These are phyloP conservation scores for Platycheirus albimanus DNA, from an alignment of 2,888 invertebrate species.

Conservation along the genomic window DNA sequence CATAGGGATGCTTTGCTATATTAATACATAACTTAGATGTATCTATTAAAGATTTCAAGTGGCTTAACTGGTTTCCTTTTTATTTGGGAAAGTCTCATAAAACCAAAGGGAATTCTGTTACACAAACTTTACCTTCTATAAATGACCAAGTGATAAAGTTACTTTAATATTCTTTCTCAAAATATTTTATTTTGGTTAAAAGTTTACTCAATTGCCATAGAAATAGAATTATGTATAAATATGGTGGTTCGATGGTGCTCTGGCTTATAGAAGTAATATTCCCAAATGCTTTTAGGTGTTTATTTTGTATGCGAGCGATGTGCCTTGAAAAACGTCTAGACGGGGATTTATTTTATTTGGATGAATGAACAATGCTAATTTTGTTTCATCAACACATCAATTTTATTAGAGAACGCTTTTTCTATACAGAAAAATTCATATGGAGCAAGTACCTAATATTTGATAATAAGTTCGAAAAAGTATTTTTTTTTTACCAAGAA, in stretches of 20 bases:
- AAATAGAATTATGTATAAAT: constrained; percentile 33
- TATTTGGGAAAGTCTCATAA: constrained; percentile 48
- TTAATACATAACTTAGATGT: background rate
- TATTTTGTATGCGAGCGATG: constrained; percentile 16
- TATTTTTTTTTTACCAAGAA: too few relatives aligned
- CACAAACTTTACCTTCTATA: constrained; percentile 50
- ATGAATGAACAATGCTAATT: constrained; percentile 46
- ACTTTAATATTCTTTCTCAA: constrained; percentile 54
- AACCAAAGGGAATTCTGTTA: constrained; percentile 49
- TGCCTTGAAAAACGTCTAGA: constrained; percentile 47
- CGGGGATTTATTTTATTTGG: background rate
- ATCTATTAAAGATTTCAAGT: constrained; percentile 53
- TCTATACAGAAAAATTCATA: too few relatives aligned
- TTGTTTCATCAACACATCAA: constrained; percentile 49
- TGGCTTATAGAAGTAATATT: constrained; percentile 26
- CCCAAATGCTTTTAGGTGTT: constrained; percentile 43
- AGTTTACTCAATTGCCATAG: constrained; percentile 35
- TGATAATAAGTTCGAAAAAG: too few relatives aligned
- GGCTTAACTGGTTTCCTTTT: constrained; percentile 33
- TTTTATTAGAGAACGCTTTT: constrained; percentile 47
- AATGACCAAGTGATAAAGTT: constrained; percentile 59
- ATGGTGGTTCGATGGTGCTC: too few relatives aligned
- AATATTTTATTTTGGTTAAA: constrained; percentile 2
- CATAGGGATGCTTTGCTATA: constrained; percentile 11
- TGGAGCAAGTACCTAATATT: too few relatives aligned